Evolutionary conservation across 2,797 vertebrate genomes (phyloP).

Genomic region (Lerista edwardsae): DNA sequence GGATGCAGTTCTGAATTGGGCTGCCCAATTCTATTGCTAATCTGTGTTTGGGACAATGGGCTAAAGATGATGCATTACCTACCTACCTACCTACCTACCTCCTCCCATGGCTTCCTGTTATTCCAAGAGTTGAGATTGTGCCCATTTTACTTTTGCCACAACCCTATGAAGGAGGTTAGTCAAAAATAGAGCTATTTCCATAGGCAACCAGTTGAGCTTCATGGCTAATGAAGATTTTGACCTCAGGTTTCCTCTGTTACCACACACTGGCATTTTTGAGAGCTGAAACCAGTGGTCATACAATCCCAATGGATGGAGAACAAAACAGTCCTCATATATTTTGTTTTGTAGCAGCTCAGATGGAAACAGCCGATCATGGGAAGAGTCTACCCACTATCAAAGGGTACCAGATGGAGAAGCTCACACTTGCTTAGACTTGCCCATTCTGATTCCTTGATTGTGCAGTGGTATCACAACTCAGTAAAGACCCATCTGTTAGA

Average conservation of each 20-base stretch:
- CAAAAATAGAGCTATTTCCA: not conserved
- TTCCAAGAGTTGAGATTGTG: not conserved
- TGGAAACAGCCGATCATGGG: too few relatives aligned
- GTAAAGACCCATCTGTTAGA: too few relatives aligned
- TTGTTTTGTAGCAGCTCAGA: too few relatives aligned
- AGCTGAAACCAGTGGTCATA: not conserved
- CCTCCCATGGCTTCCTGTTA: not conserved
- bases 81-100: not conserved
- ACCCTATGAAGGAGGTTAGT: not conserved
- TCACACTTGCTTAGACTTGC: too few relatives aligned
- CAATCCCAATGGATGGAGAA: too few relatives aligned
- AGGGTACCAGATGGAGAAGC: too few relatives aligned
- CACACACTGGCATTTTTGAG: not conserved
- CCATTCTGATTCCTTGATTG: too few relatives aligned
- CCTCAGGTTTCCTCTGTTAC: not conserved
- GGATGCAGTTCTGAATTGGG: too few relatives aligned
- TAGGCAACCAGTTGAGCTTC: not conserved
- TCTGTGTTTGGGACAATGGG: not conserved
- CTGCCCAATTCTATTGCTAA: too few relatives aligned
- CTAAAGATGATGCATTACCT: not conserved
- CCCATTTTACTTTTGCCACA: not conserved
- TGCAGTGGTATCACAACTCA: too few relatives aligned
- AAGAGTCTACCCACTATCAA: too few relatives aligned
- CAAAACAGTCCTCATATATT: too few relatives aligned
- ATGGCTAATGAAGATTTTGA: not conserved